These are phyloP conservation scores for Pteronotus mesoamericanus DNA, from an alignment of 2,797 vertebrate species.

Conservation along the genomic window DNA sequence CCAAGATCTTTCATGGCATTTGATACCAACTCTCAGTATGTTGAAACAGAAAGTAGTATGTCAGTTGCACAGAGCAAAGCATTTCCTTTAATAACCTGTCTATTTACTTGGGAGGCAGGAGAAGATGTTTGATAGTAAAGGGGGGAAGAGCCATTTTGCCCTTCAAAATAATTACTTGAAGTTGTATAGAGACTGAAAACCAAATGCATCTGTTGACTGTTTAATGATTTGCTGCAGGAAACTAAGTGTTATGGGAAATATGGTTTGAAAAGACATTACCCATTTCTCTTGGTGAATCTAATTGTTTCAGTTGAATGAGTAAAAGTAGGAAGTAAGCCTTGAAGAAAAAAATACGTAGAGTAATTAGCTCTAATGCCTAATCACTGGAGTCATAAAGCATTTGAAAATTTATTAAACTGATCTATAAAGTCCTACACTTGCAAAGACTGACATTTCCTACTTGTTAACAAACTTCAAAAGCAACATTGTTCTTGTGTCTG, in stretches of 20 bases:
- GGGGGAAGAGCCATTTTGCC: constrained; percentile 62
- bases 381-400: constrained; percentile 68
- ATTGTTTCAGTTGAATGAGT: constrained; percentile 72
- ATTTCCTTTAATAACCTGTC: constrained; percentile 26
- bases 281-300: constrained; percentile 76
- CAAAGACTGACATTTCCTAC: constrained; percentile 21
- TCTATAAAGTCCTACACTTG: constrained; percentile 54
- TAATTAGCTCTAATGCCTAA: constrained; percentile 73
- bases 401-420: constrained; percentile 64
- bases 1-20: constrained; percentile 66
- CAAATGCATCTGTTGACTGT: constrained; percentile 74
- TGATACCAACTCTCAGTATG: background rate
- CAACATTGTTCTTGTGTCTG: background rate
- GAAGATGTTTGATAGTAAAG: constrained; percentile 56
- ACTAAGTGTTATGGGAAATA: constrained; percentile 77
- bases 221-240: constrained; percentile 78
- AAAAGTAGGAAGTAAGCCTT: constrained; percentile 67
- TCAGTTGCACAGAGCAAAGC: constrained; percentile 39
- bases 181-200: constrained; percentile 66
- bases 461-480: constrained; percentile 56
- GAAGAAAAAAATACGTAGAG: constrained; percentile 68
- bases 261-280: constrained; percentile 69
- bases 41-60: constrained; percentile 43
- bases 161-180: constrained; percentile 77
- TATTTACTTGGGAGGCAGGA: constrained; percentile 30